phyloP scores from a whole-genome alignment of 2,797 vertebrate species.

The Microhierax caerulescens region DNA sequence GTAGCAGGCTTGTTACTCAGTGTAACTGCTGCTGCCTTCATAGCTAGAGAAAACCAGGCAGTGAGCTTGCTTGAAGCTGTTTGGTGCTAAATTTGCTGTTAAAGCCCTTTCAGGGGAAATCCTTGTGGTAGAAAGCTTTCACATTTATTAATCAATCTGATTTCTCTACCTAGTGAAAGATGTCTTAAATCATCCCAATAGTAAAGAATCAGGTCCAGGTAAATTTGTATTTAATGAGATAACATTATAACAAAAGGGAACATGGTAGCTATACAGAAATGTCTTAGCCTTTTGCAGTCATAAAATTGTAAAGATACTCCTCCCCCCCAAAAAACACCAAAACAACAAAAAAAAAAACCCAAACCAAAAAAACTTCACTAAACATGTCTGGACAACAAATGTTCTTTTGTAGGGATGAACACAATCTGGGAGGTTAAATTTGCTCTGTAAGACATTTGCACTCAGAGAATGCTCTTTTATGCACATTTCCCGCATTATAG shows the following conservation, averaged over 20 bases:
- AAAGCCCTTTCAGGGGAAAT: background rate
- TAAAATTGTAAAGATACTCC: background rate
- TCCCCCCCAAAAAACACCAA: background rate
- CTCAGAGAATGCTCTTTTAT: conserved; percentile 11
- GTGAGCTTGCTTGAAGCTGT: background rate
- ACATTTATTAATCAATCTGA: background rate
- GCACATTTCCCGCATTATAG: background rate
- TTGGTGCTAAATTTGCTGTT: background rate
- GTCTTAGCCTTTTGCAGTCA: background rate
- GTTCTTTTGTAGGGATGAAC: conserved; percentile 4
- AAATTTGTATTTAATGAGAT: background rate
- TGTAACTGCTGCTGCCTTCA: conserved; percentile 14
- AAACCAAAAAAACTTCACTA: background rate
- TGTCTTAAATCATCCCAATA: background rate
- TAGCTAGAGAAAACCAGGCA: background rate
- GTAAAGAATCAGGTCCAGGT: background rate
- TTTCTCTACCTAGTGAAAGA: background rate
- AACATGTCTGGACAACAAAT: background rate
- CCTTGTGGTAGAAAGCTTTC: background rate
- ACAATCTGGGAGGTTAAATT: background rate
- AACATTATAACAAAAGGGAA: accelerated
- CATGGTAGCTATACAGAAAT: background rate
- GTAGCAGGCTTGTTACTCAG: conserved; percentile 50
- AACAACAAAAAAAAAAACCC: too few relatives aligned
- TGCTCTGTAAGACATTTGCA: conserved; percentile 8